Base-by-base conservation (phyloP, 2,113 vertebrate species). In the Tautogolabrus adspersus region DNA sequence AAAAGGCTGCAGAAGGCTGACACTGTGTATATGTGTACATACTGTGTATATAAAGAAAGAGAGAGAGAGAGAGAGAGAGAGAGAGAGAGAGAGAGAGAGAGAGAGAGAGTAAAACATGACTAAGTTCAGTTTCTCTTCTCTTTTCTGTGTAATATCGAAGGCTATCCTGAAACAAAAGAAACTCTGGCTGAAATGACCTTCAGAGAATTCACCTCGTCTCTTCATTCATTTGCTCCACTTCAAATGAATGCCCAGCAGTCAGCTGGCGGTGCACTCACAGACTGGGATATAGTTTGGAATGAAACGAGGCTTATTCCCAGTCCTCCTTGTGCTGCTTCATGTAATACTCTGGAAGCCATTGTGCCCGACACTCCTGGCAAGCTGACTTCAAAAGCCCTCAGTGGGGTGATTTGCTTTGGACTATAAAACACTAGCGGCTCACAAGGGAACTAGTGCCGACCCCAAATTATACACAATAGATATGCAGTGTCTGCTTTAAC, bases 371-470 rank as follows among this genome's bases (percentile, higher is more conserved):
- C 72, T 83, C 34, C 69, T 77, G 77, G 44, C 65, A 77, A 72
- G 46, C 38, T 46, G 52, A 72, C 56, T 79, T 78, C 54, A 77
- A 85, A 87, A 61, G 66, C 72, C 40, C 76, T 54, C 40, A 1
- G 61, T 21, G 71, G 62, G 49, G 52, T 57, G n/a, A 66, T 84
- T 87, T 85, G 51, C 37, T 84, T 80, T 71, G 76, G 74, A 72
- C 72, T 62, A 57, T 65, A 75, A 79, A 79, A 72, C 23, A 76
- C 34, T 71, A 47, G 57, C 26, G 59, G 82, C 68, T 56, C 67
- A 64, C 56, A 77, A 40, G 59, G 37, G 71, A 79, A 67, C 23
- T 6, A 38, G 57, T 71, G 61, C 42, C 82, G 42, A 64, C 63
- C 52, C 22, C 22, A 11, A 57, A 46, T 75, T 67, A 68, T 22